phyloP scores from a whole-genome alignment of 2,888 invertebrate genomes.

The Aphidius colemani region DNA sequence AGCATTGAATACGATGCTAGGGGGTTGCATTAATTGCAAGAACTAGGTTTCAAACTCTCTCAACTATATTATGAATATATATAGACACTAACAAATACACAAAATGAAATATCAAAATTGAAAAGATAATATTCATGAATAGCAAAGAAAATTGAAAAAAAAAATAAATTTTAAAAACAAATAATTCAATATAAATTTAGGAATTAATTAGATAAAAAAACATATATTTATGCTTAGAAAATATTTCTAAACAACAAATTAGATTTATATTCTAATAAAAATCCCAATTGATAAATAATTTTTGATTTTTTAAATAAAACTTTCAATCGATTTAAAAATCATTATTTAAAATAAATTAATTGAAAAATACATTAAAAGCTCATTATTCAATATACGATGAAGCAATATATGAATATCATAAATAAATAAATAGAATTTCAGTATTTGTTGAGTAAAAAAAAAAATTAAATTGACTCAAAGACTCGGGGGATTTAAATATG shows the following conservation, averaged over 20 bases:
- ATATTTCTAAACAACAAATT: too few relatives aligned
- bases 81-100: neutral
- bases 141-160: neutral
- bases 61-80: neutral
- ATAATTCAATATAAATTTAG: neutral
- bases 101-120: neutral
- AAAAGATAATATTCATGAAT: neutral
- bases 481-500: conserved; percentile 7
- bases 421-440: too few relatives aligned
- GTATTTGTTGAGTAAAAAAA: too few relatives aligned
- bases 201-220: neutral
- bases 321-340: neutral
- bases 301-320: too few relatives aligned
- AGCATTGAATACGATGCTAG: conserved; percentile 17
- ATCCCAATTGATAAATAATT: too few relatives aligned
- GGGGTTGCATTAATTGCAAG: conserved; percentile 18
- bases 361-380: neutral
- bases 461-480: neutral
- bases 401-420: neutral
- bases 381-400: neutral
- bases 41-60: neutral
- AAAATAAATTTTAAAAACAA: neutral
- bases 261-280: too few relatives aligned
- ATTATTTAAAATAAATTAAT: neutral
- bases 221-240: neutral